Conservation (phyloP, 2,797 vertebrate genomes). For the Miichthys miiuy region DNA sequence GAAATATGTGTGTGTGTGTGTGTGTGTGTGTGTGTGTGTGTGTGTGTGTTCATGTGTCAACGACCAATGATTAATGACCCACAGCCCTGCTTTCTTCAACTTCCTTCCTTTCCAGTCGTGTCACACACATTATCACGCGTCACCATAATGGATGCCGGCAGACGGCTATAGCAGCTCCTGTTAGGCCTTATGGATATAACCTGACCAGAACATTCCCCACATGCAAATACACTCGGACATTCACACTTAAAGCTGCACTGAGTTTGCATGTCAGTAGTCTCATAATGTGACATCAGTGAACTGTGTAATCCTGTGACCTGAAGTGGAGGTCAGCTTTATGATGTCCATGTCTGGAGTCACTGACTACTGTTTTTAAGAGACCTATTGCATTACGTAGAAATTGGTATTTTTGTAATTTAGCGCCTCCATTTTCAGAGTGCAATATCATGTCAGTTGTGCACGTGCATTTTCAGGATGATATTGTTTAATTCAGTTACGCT, state of each 20-base stretch:
- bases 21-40: slow-evolving; percentile 44
- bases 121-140: slow-evolving; percentile 78
- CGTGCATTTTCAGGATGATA: too few relatives aligned
- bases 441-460: too few relatives aligned
- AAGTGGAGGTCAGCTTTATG: slow-evolving; percentile 1
- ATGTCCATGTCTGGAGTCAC: neutral
- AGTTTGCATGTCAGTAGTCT: slow-evolving; percentile 26
- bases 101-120: slow-evolving; percentile 81
- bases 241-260: slow-evolving; percentile 30
- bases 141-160: slow-evolving; percentile 75
- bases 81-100: slow-evolving; percentile 72
- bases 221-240: slow-evolving; percentile 55
- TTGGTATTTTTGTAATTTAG: too few relatives aligned
- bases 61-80: slow-evolving; percentile 83
- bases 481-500: too few relatives aligned
- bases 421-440: too few relatives aligned
- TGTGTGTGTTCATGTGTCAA: slow-evolving; percentile 72
- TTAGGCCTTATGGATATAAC: slow-evolving; percentile 56
- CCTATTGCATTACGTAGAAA: too few relatives aligned
- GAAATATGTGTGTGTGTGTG: slow-evolving; percentile 39
- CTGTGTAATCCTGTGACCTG: slow-evolving; percentile 30
- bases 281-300: slow-evolving; percentile 25
- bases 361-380: neutral
- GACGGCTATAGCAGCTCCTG: slow-evolving; percentile 65
- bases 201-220: slow-evolving; percentile 59